phyloP scores from a whole-genome alignment of 2,797 vertebrate species.

The Typhlichthys eigenmanni region DNA sequence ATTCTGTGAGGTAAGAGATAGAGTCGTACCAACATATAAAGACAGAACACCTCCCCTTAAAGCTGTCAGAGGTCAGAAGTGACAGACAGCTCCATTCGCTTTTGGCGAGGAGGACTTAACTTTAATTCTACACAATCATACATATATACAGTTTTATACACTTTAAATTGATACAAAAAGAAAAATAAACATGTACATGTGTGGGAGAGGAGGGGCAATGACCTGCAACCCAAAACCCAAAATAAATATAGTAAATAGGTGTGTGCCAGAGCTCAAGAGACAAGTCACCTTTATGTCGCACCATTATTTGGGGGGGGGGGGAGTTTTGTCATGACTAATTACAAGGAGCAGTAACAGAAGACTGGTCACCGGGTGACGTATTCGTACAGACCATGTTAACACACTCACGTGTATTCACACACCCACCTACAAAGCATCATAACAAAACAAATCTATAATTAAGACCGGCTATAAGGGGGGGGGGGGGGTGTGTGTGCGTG shows the following conservation, averaged over 20 bases:
- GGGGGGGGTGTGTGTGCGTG: too few relatives aligned
- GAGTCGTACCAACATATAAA: conserved; percentile 43
- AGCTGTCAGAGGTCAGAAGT: conserved; percentile 29
- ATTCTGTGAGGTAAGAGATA: conserved; percentile 21
- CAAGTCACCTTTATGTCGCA: conserved; percentile 33
- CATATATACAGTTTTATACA: conserved; percentile 81
- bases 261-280: conserved; percentile 59
- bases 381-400: conserved; percentile 23
- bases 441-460: conserved; percentile 14
- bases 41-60: conserved; percentile 35
- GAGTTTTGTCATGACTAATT: not conserved
- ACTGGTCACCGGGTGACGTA: conserved; percentile 37
- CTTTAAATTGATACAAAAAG: conserved; percentile 77
- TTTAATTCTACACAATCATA: conserved; percentile 83
- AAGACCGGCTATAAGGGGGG: conserved; percentile 40
- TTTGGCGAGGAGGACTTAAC: conserved; percentile 65
- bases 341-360: conserved; percentile 17
- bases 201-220: conserved; percentile 20
- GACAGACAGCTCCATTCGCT: conserved; percentile 39
- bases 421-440: conserved; percentile 2
- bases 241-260: conserved; percentile 64
- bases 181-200: conserved; percentile 72
- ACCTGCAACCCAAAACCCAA: conserved; percentile 50
- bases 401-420: conserved; percentile 13
- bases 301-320: conserved; percentile 42